These are phyloP conservation scores for Epinephelus moara DNA, from an alignment of 2,113 vertebrate genomes.

Conservation along the genomic window DNA sequence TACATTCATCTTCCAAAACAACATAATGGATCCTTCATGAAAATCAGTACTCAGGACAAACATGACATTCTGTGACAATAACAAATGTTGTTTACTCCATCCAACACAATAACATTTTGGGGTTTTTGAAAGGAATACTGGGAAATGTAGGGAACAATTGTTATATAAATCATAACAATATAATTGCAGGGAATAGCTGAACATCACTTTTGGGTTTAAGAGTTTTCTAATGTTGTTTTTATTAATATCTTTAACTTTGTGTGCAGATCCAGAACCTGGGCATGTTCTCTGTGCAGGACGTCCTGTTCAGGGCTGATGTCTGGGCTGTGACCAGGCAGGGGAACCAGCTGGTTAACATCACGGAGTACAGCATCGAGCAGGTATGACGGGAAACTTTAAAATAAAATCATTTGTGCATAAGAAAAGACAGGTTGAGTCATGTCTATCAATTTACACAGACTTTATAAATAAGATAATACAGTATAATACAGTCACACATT, in stretches of 20 bases:
- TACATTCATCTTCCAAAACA: background rate
- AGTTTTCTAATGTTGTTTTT: background rate
- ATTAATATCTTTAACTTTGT: accelerated
- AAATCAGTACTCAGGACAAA: no score
- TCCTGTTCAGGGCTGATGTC: conserved; percentile 86
- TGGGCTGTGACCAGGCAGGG: conserved; percentile 85
- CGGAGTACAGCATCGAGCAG: conserved; percentile 83
- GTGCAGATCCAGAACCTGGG: conserved; percentile 92
- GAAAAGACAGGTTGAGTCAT: no score
- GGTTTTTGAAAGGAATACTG: no score
- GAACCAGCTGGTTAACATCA: conserved; percentile 88
- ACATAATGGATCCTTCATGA: background rate
- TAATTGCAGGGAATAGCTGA: background rate
- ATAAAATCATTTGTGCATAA: no score
- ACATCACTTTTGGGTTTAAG: background rate
- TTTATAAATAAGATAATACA: background rate
- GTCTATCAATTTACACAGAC: background rate
- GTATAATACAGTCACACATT: background rate
- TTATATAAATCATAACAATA: no score
- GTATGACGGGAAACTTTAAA: conserved; percentile 61
- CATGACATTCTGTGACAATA: no score
- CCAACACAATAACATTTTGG: no score
- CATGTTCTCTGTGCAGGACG: conserved; percentile 85
- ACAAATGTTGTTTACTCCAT: no score
- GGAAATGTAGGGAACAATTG: no score